Percentiles rank a stretch among this genome's conserved stretches.
Conservation (phyloP, 2,113 vertebrate genomes). For the Taurulus bubalis region DNA sequence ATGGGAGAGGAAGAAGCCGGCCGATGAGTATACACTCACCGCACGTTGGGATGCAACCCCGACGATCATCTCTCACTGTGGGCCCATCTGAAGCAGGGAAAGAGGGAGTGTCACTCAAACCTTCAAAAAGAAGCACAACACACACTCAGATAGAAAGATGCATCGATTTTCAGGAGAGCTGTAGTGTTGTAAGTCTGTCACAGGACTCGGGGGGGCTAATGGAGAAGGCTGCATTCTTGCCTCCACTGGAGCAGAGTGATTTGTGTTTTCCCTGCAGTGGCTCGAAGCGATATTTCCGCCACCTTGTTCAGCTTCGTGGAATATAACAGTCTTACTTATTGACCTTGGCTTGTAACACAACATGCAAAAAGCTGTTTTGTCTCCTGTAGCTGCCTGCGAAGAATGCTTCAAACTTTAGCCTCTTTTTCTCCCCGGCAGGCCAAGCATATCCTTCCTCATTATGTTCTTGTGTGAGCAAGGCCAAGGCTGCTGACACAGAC, state of each 20-base stretch:
- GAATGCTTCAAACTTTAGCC: slow-evolving; percentile 83
- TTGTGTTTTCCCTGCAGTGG: slow-evolving; percentile 46
- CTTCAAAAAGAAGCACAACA: slow-evolving; percentile 52
- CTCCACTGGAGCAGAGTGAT: slow-evolving; percentile 37
- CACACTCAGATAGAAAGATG: slow-evolving; percentile 37
- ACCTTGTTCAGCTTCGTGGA: slow-evolving; percentile 53
- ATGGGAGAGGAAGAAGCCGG: neutral
- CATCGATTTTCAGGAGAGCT: slow-evolving; percentile 42
- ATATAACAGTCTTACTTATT: slow-evolving; percentile 50
- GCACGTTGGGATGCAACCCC: slow-evolving; percentile 1
- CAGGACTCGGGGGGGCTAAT: slow-evolving; percentile 49
- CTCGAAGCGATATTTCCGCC: slow-evolving; percentile 31
- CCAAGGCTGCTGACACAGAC: slow-evolving; percentile 90
- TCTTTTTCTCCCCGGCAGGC: slow-evolving; percentile 82
- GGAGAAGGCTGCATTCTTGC: slow-evolving; percentile 46
- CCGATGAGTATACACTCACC: slow-evolving; percentile 40
- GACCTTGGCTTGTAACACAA: slow-evolving; percentile 62
- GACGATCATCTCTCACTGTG: slow-evolving; percentile 5
- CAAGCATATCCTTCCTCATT: slow-evolving; percentile 90
- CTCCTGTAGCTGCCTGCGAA: slow-evolving; percentile 56
- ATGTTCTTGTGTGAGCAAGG: slow-evolving; percentile 86
- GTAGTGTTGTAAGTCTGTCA: slow-evolving; percentile 44
- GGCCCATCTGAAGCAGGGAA: slow-evolving; percentile 13
- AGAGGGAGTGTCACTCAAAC: slow-evolving; percentile 38
- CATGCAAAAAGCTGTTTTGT: slow-evolving; percentile 58